phyloP scores from a whole-genome alignment of 1,140 invertebrate species.

The Zaprionus africanus region DNA sequence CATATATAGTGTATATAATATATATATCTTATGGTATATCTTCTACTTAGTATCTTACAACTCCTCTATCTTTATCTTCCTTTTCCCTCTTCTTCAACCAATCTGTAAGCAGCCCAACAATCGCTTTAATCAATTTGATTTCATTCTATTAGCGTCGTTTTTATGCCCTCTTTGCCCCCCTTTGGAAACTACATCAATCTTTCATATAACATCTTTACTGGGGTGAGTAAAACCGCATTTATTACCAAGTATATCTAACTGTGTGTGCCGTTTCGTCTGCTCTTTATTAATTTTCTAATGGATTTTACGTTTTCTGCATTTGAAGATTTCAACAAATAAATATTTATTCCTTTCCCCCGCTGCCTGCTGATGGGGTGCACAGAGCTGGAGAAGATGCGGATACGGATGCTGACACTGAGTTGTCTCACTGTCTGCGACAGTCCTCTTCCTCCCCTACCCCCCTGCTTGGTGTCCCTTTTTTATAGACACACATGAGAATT shows the following conservation, averaged over 20 bases:
- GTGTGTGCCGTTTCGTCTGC: conserved; percentile 37
- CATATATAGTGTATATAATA: not conserved
- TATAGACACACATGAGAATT: conserved; percentile 70
- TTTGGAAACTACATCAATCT: conserved; percentile 21
- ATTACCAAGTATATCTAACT: conserved; percentile 29
- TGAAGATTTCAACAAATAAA: conserved; percentile 81
- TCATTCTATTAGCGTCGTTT: conserved; percentile 59
- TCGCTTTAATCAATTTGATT: conserved; percentile 73
- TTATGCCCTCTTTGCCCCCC: not conserved
- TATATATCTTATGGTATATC: not conserved
- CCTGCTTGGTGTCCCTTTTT: conserved; percentile 55
- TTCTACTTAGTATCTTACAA: not conserved
- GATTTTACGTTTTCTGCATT: conserved; percentile 80
- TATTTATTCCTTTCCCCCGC: conserved; percentile 63
- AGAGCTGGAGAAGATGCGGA: conserved; percentile 35
- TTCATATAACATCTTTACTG: conserved; percentile 20
- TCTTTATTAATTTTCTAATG: conserved; percentile 84
- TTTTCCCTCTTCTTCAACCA: not conserved
- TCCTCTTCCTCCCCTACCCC: conserved; percentile 2
- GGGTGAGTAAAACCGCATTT: conserved; percentile 61
- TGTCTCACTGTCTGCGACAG: conserved; percentile 44
- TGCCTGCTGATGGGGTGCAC: conserved; percentile 33
- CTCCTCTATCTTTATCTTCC: not conserved
- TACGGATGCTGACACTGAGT: conserved; percentile 51
- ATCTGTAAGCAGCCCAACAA: conserved; percentile 34